Conservation (phyloP, 2,113 vertebrate species). For the Parus major region DNA sequence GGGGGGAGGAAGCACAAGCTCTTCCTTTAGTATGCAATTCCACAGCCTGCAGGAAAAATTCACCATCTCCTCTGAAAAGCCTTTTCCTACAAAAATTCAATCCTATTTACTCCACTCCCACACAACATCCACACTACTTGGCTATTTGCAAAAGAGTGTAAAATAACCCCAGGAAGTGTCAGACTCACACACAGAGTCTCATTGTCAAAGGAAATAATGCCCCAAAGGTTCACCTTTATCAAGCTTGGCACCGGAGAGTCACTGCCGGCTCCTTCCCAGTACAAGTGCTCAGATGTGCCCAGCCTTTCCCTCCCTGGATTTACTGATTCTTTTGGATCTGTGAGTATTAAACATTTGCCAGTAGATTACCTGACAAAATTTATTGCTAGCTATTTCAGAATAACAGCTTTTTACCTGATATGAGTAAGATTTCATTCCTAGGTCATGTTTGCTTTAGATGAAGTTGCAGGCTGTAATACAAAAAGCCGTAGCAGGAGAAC, state of each 20-base stretch:
- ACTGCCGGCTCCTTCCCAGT: background rate
- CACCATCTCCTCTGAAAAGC: constrained; percentile 23
- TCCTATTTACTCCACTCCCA: constrained; percentile 45
- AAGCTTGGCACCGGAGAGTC: background rate
- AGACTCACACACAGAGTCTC: background rate
- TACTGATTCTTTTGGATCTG: constrained; percentile 37
- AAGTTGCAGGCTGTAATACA: background rate
- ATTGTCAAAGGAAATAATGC: constrained; percentile 32
- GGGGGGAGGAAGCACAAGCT: background rate
- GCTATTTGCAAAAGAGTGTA: constrained; percentile 22
- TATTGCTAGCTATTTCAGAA: background rate
- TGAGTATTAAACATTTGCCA: constrained; percentile 55
- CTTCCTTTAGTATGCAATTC: constrained; percentile 66
- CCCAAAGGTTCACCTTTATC: constrained; percentile 10
- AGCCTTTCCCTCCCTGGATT: constrained; percentile 26
- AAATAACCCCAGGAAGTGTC: constrained; percentile 41
- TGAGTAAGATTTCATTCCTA: background rate
- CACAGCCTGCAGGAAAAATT: constrained; percentile 15
- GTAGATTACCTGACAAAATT: background rate
- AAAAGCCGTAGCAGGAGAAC: background rate
- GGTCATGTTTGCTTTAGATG: background rate
- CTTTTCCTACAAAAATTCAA: constrained; percentile 60
- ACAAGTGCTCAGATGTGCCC: background rate
- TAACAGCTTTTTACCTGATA: background rate
- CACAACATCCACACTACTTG: constrained; percentile 30